phyloP scores from a whole-genome alignment of 2,888 invertebrate genomes.

The Eledona agricola region DNA sequence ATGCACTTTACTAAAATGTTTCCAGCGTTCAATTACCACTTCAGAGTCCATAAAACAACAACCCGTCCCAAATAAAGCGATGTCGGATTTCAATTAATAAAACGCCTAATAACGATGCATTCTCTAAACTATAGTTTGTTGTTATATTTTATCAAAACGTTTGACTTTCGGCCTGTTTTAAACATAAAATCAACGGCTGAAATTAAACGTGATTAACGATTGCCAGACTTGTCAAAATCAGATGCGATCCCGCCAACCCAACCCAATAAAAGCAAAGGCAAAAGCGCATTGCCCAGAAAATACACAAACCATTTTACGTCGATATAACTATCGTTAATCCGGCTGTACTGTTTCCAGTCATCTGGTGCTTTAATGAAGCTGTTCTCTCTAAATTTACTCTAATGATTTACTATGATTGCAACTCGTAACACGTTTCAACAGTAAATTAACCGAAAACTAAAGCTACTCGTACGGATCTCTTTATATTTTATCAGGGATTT shows the following conservation, averaged over 20 bases:
- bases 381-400: no score
- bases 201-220: constrained; percentile 55
- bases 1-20: no score
- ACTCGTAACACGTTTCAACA: no score
- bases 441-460: no score
- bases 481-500: no score
- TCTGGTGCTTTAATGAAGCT: background rate
- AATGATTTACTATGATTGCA: no score
- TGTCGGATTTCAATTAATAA: constrained; percentile 33
- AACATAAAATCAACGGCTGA: constrained; percentile 48
- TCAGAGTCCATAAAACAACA: background rate
- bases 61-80: background rate
- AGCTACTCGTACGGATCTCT: no score
- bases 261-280: constrained; percentile 21
- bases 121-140: constrained; percentile 30
- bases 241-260: constrained; percentile 43
- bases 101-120: constrained; percentile 31
- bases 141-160: constrained; percentile 31
- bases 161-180: constrained; percentile 43
- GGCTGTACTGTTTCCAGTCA: no score
- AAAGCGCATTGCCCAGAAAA: background rate
- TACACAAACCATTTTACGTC: background rate
- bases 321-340: no score
- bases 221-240: constrained; percentile 52
- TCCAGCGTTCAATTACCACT: no score